Percentiles rank a stretch among this genome's conserved stretches.
Conservation (phyloP, 2,113 vertebrate genomes). For the Pluvialis apricaria region DNA sequence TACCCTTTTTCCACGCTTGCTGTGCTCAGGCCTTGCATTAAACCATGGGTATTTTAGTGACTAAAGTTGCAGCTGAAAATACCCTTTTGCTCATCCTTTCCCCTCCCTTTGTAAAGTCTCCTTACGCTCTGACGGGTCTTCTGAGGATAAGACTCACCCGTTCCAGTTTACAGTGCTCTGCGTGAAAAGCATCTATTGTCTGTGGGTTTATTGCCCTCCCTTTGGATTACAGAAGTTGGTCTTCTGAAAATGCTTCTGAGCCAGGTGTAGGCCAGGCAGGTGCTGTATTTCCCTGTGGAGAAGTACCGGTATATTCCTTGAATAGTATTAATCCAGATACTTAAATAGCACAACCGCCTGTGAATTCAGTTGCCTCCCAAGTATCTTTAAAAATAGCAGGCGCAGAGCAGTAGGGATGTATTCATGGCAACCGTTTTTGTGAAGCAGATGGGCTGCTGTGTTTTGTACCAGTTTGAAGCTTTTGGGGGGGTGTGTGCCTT, state of each 20-base stretch:
- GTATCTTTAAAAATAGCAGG: slow-evolving; percentile 48
- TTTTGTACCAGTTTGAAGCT: neutral
- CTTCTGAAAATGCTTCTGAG: neutral
- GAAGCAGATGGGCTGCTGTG: slow-evolving; percentile 31
- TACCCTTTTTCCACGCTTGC: neutral
- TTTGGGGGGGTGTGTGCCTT: neutral
- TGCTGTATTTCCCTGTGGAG: neutral
- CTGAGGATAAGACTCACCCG: neutral
- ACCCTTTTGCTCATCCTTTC: neutral
- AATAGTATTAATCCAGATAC: slow-evolving; percentile 7
- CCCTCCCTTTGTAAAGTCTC: neutral
- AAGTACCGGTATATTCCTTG: neutral
- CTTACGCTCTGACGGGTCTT: neutral
- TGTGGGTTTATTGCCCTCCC: neutral
- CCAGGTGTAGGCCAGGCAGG: neutral
- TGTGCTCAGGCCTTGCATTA: neutral
- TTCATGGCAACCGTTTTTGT: slow-evolving; percentile 42
- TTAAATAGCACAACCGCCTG: neutral
- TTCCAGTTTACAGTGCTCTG: neutral
- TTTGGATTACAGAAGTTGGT: neutral
- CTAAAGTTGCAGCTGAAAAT: neutral
- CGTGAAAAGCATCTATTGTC: neutral
- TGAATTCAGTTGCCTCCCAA: slow-evolving; percentile 35
- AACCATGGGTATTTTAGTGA: neutral
- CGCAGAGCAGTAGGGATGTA: neutral